Base-by-base conservation (phyloP, 2,113 vertebrate genomes). In the Perognathus longimembris region DNA sequence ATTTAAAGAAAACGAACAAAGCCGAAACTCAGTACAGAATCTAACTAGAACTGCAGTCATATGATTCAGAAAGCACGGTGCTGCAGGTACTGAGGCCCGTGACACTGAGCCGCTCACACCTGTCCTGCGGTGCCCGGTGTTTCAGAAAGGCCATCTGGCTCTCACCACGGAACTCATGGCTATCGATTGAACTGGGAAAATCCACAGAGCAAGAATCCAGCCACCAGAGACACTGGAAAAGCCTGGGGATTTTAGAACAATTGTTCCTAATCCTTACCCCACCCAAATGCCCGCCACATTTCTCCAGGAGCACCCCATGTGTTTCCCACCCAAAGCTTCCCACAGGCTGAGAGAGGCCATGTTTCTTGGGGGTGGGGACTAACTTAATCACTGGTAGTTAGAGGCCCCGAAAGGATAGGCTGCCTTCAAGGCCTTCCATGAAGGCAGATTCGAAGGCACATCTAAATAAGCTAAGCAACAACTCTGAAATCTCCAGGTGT, bases 401-500 rank as follows among this genome's bases (percentile, higher is more conserved):
- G 89, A 40, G 63, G 28, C 34, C 64, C 67, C 77, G 83, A 92
- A 87, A 64, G 50, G 75, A 14, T 50, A 30, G 32, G 32, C 2
- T 15, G 7, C n/a, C 86, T 91, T 92, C 80, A 45, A 36, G 21
- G 83, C 28, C 71, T 74, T 32, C 18, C 45, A 38, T n/a, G 87
- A 94, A 90, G 66, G 38, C 36, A 93, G 76, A 22, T 83, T 82
- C 86, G 71, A 20, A 88, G 57, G 89, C 96, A 97, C 0, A 0
- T 89, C 78, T 97, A 91, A 96, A 94, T 89, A 87, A 96, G 22
- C 82, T 63, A 91, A 26, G 78, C 88, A 97, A 96, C 80, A 96
- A 96, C 82, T 90, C 84, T 89, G 87, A 96, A 94, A 93, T 94
- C 87, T 94, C 86, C 34, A 91, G 76, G 94, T 91, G 81, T 0